Evolutionary conservation across 1,140 invertebrate species (phyloP).

Genomic region (Octopus sinensis): DNA sequence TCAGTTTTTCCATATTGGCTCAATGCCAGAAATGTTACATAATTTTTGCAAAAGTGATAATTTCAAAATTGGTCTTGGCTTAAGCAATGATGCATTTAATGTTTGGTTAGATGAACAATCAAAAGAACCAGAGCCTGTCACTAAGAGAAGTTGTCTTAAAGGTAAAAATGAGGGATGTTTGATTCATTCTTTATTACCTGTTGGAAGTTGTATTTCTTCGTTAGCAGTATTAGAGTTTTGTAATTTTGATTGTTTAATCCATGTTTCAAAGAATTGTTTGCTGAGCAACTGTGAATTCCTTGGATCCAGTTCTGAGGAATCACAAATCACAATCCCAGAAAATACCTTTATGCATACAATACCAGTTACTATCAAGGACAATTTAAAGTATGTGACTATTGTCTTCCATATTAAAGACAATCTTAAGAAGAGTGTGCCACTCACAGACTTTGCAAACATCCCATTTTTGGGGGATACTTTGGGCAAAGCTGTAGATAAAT

Average conservation of each 20-base stretch:
- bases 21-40: slow-evolving; percentile 57
- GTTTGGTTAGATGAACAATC: slow-evolving; percentile 26
- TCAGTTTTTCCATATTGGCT: slow-evolving; percentile 60
- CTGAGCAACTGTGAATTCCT: slow-evolving; percentile 54
- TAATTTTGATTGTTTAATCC: slow-evolving; percentile 45
- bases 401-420: slow-evolving; percentile 55
- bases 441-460: slow-evolving; percentile 24
- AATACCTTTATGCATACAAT: slow-evolving; percentile 55
- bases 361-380: slow-evolving; percentile 36
- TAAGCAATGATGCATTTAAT: slow-evolving; percentile 46
- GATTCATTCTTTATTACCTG: slow-evolving; percentile 43
- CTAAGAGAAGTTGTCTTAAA: neutral
- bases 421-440: slow-evolving; percentile 48
- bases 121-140: slow-evolving; percentile 21
- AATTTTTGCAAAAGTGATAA: slow-evolving; percentile 46
- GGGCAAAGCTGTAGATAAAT: slow-evolving; percentile 26
- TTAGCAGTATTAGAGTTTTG: slow-evolving; percentile 57
- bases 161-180: slow-evolving; percentile 41
- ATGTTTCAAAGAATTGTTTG: slow-evolving; percentile 50
- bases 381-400: slow-evolving; percentile 52
- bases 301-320: neutral
- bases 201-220: slow-evolving; percentile 26
- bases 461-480: slow-evolving; percentile 43
- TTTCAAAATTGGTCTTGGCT: slow-evolving; percentile 45
- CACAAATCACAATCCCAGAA: slow-evolving; percentile 44